These are phyloP conservation scores for Ifrita kowaldi DNA, from an alignment of 2,113 vertebrate species.

Conservation along the genomic window DNA sequence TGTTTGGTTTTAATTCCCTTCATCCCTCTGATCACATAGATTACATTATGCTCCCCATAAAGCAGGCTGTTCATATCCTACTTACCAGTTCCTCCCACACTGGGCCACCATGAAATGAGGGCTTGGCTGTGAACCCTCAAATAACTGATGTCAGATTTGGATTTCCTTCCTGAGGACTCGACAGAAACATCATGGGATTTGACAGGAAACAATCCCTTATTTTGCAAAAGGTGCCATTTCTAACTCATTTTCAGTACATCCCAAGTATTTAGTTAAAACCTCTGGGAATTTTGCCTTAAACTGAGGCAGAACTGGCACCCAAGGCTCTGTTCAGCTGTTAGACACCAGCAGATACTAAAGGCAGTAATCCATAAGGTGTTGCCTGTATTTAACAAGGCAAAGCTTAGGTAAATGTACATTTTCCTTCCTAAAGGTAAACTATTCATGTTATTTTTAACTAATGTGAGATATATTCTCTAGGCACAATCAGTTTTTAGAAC, in stretches of 20 bases:
- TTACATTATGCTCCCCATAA: background rate
- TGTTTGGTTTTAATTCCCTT: slow-evolving; percentile 43
- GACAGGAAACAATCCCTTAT: background rate
- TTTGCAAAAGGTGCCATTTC: background rate
- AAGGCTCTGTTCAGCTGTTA: background rate
- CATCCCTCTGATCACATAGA: background rate
- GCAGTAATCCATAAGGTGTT: background rate
- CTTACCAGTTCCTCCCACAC: background rate
- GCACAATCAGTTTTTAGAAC: background rate
- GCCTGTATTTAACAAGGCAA: background rate
- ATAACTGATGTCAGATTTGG: background rate
- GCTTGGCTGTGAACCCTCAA: background rate
- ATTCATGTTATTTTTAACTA: background rate
- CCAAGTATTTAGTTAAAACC: background rate
- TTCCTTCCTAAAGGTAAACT: background rate
- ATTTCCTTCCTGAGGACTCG: background rate
- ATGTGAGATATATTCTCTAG: background rate
- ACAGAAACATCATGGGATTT: background rate
- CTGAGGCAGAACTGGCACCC: background rate
- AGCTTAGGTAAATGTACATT: background rate
- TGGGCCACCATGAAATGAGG: background rate
- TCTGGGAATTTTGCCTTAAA: background rate
- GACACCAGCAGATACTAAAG: background rate
- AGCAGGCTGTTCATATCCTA: background rate
- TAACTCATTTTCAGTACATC: background rate